Evolutionary conservation across 2,888 invertebrate genomes (phyloP).

Genomic region (Hoplodrina blanda): DNA sequence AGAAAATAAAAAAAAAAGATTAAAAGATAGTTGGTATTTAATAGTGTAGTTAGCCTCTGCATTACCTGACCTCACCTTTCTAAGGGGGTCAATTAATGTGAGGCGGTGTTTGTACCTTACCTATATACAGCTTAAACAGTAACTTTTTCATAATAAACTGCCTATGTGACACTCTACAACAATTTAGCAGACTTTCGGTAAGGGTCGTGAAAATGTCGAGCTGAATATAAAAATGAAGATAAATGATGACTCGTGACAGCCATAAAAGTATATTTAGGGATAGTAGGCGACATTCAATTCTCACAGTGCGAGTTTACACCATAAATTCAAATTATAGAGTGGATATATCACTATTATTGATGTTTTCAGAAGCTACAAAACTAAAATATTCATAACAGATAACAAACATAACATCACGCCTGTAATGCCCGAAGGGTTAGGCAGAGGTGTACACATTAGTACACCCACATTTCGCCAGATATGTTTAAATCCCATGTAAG

Average conservation of each 20-base stretch:
- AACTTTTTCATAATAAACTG: constrained; percentile 7
- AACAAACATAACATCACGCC: no score
- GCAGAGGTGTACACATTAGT: no score
- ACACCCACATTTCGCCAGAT: no score
- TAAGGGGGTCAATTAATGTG: no score
- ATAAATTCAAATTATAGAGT: constrained; percentile 46
- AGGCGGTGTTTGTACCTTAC: not conserved
- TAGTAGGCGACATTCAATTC: constrained; percentile 54
- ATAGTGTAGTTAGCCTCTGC: no score
- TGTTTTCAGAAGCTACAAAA: constrained; percentile 10
- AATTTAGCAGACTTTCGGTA: constrained; percentile 27
- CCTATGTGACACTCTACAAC: constrained; percentile 23
- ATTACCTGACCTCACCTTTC: no score
- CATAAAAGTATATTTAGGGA: constrained; percentile 58
- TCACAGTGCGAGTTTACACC: constrained; percentile 28
- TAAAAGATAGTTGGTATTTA: no score
- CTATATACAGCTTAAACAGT: not conserved
- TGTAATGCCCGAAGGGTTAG: no score
- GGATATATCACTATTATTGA: constrained; percentile 37
- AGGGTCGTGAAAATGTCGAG: constrained; percentile 41
- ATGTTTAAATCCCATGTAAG: no score
- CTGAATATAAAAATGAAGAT: constrained; percentile 58
- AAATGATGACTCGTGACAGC: constrained; percentile 52
- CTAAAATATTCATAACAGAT: no score
- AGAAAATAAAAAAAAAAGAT: no score